Conservation (phyloP, 2,888 invertebrate species). For the Bugulina stolonifera region DNA sequence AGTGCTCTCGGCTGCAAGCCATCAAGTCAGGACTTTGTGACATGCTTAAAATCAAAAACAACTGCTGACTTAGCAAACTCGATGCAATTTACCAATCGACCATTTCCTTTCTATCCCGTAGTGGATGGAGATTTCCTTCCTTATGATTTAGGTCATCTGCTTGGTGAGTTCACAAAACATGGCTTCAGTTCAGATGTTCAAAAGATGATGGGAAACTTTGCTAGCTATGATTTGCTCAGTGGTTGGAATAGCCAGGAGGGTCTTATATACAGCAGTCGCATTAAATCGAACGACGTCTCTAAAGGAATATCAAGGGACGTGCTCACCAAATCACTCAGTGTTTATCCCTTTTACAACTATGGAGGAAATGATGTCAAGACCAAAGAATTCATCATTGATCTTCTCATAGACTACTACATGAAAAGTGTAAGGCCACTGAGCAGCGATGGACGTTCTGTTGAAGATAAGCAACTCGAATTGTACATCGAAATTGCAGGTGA, state of each 20-base stretch:
- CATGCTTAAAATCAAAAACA: neutral
- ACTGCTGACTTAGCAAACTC: neutral
- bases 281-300: neutral
- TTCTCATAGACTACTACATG: neutral
- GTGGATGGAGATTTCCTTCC: neutral
- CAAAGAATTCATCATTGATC: neutral
- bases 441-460: neutral
- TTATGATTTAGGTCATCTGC: neutral
- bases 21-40: neutral
- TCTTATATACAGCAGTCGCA: neutral
- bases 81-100: neutral
- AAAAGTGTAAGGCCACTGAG: neutral
- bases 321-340: neutral
- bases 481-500: constrained; percentile 3
- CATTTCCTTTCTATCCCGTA: neutral
- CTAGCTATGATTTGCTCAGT: constrained; percentile 1
- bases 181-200: neutral
- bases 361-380: neutral
- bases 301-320: neutral
- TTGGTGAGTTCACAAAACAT: neutral
- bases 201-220: neutral
- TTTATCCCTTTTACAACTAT: constrained; percentile 15
- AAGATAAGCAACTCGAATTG: neutral
- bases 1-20: neutral
- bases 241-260: constrained; percentile 23